Conservation (phyloP, 2,113 vertebrate species). For the Aplodontia rufa region DNA sequence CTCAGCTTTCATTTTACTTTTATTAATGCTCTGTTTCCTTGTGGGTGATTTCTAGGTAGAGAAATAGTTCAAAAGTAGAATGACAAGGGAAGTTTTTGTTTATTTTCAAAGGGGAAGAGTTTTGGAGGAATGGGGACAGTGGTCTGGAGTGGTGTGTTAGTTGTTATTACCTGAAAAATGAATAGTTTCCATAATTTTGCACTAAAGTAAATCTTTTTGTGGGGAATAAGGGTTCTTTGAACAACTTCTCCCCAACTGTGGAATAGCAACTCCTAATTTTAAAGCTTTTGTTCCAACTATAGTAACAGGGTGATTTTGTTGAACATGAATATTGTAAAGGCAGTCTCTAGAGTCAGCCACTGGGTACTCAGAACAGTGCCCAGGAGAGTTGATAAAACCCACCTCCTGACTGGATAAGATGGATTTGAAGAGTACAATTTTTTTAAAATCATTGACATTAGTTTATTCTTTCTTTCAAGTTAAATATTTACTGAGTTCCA, state of each 20-base stretch:
- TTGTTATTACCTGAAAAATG: neutral
- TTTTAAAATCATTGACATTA: neutral
- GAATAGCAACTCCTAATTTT: neutral
- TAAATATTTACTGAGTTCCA: neutral
- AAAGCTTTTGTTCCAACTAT: neutral
- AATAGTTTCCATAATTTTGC: neutral
- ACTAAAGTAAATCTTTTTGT: neutral
- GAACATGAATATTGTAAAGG: neutral
- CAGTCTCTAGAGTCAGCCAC: neutral
- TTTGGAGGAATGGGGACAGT: neutral
- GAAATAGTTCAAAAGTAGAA: neutral
- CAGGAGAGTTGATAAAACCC: neutral
- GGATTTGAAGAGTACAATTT: neutral
- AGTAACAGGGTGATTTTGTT: neutral
- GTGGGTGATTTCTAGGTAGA: neutral
- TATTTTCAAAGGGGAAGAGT: neutral
- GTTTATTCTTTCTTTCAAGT: neutral
- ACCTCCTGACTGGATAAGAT: neutral
- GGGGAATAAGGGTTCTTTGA: neutral
- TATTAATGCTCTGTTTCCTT: neutral
- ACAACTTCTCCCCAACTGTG: neutral
- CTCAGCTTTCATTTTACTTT: conserved; percentile 23
- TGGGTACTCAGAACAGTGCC: neutral
- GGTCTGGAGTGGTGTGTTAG: neutral
- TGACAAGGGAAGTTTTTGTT: neutral